These are phyloP conservation scores for Trichosurus vulpecula DNA, from an alignment of 2,797 vertebrate species.

Conservation along the genomic window DNA sequence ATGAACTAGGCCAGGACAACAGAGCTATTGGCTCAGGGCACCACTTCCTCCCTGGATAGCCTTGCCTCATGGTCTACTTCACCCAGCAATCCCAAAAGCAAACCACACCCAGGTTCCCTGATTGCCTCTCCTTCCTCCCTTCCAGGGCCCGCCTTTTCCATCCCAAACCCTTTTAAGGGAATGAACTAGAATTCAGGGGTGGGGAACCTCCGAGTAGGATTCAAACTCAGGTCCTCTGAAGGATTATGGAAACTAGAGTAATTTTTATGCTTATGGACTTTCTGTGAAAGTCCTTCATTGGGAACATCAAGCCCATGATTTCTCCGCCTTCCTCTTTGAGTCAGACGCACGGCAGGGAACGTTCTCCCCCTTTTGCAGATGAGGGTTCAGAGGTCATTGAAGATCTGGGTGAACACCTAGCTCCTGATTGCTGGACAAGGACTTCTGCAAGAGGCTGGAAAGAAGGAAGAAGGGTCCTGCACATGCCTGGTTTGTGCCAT, in stretches of 20 bases:
- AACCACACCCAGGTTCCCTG: not conserved
- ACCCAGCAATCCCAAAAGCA: not conserved
- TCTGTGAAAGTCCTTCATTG: not conserved
- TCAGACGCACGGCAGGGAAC: not conserved
- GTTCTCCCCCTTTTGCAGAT: not conserved
- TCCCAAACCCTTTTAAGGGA: not conserved
- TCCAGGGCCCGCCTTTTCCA: not conserved
- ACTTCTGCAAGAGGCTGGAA: not conserved
- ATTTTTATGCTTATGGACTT: not conserved
- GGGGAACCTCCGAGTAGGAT: not conserved
- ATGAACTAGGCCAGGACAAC: not conserved
- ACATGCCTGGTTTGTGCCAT: not conserved
- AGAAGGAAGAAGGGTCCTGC: not conserved
- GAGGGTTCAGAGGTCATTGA: not conserved
- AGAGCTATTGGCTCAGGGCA: not conserved
- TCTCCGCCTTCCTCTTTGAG: not conserved
- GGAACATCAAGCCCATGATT: not conserved
- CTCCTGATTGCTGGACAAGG: not conserved
- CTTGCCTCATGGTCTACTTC: not conserved
- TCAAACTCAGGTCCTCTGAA: not conserved
- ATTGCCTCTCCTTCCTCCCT: not conserved
- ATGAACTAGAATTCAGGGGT: too few species aligned
- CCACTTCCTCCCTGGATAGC: not conserved
- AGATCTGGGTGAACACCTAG: not conserved
- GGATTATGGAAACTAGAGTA: not conserved